phyloP scores from a whole-genome alignment of 92 coral and sea anemone genomes.

The Parazoanthus darwini region DNA sequence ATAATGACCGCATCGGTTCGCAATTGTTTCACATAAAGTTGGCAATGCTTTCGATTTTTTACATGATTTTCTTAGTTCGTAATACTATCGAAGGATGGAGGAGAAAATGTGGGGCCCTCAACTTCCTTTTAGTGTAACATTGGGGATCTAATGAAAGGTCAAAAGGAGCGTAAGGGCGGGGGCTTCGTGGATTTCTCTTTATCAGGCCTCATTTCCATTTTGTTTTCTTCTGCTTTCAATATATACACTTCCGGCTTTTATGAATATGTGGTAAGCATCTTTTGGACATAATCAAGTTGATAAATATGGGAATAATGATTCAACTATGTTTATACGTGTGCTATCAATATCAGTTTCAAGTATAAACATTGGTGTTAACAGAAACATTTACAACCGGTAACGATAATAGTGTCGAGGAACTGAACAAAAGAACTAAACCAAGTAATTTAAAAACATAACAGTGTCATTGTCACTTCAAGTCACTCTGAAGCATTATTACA shows the following conservation, averaged over 20 bases:
- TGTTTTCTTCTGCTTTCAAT: slow-evolving; percentile 37
- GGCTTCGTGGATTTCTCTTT: slow-evolving; percentile 34
- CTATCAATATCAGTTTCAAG: slow-evolving; percentile 9
- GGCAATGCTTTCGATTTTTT: no score
- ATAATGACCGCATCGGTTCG: no score
- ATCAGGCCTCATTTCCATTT: slow-evolving; percentile 17
- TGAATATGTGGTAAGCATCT: slow-evolving; percentile 39
- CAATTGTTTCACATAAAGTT: no score
- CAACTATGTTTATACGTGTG: slow-evolving; percentile 29
- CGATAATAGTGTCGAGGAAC: no score
- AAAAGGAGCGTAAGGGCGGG: slow-evolving; percentile 14
- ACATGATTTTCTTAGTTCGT: no score
- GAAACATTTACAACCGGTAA: not conserved
- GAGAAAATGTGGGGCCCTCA: not conserved
- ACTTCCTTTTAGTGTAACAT: slow-evolving; percentile 8
- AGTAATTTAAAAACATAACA: not conserved
- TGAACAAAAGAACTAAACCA: no score
- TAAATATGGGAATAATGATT: slow-evolving; percentile 32
- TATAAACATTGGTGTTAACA: not conserved
- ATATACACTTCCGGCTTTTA: slow-evolving; percentile 33
- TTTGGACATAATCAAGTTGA: slow-evolving; percentile 31
- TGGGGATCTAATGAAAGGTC: slow-evolving; percentile 29
- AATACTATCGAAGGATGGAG: not conserved
- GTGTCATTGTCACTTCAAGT: not conserved
- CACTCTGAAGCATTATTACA: not conserved